These are phyloP conservation scores for Tragelaphus buxtoni DNA, from an alignment of 2,113 vertebrate genomes.

Conservation along the genomic window DNA sequence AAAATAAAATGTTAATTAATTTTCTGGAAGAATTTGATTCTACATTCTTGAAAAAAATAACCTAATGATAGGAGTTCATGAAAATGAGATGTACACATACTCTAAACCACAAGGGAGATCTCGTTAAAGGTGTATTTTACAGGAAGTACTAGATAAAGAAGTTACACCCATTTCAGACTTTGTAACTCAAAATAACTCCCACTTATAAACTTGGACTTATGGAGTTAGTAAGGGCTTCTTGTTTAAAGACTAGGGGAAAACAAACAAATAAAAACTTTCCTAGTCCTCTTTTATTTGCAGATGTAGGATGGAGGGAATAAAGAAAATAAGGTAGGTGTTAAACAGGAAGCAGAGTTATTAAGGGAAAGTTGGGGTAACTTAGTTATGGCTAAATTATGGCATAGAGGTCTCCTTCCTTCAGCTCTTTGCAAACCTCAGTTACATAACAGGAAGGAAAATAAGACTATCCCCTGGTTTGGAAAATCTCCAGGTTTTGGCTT, in stretches of 20 bases:
- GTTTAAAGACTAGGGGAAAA: not conserved
- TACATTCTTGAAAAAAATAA: slow-evolving; percentile 2
- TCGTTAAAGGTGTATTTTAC: not conserved
- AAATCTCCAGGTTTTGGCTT: not conserved
- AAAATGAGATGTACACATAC: not conserved
- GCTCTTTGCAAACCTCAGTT: not conserved
- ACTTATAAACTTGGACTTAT: not conserved
- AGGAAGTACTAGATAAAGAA: not conserved
- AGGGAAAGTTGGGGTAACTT: not conserved
- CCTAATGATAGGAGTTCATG: not conserved
- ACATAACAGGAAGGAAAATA: not conserved
- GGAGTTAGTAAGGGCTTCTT: not conserved
- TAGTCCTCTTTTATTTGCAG: not conserved
- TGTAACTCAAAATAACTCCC: not conserved
- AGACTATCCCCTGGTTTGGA: not conserved
- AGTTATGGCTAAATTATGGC: not conserved
- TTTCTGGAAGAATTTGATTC: not conserved
- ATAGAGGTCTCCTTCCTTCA: not conserved
- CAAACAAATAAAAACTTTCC: not conserved
- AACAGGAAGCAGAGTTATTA: not conserved
- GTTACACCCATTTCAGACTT: not conserved
- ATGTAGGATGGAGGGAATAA: not conserved
- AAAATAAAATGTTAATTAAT: not conserved
- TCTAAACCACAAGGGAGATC: not conserved
- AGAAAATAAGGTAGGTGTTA: slow-evolving; percentile 8